Evolutionary conservation across 2,888 invertebrate genomes (phyloP).

Genomic region (Agonopterix alstromeriana): DNA sequence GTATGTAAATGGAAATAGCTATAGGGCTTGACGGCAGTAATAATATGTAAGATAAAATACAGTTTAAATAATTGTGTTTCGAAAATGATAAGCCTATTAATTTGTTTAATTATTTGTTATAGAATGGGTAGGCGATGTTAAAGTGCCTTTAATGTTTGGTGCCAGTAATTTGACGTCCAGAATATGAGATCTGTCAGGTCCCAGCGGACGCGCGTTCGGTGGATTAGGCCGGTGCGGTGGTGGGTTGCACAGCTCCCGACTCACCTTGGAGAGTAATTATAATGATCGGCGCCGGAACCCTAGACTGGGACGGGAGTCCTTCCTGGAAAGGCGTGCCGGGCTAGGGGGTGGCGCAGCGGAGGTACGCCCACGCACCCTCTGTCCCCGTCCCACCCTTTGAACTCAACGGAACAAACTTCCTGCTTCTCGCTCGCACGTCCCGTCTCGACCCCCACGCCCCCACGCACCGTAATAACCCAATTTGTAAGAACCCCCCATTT

Average conservation of each 20-base stretch:
- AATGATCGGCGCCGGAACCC: conserved; percentile 73
- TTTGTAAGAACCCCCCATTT: conserved; percentile 76
- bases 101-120: conserved; percentile 53
- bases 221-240: conserved; percentile 53
- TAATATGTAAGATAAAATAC: background rate
- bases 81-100: conserved; percentile 47
- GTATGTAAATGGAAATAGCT: background rate
- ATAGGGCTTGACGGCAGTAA: background rate
- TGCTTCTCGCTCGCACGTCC: conserved; percentile 44
- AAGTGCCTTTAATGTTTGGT: conserved; percentile 60
- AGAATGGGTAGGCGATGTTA: conserved; percentile 53
- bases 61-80: conserved; percentile 23
- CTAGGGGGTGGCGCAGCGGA: conserved; percentile 61
- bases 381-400: conserved; percentile 35
- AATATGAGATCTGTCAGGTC: conserved; percentile 58
- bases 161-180: conserved; percentile 51
- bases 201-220: conserved; percentile 52
- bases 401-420: conserved; percentile 16
- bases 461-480: conserved; percentile 75
- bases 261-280: conserved; percentile 77
- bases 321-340: conserved; percentile 72
- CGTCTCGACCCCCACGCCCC: conserved; percentile 61
- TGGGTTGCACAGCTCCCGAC: conserved; percentile 57
- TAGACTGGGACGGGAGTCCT: conserved; percentile 65
- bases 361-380: conserved; percentile 63